These are phyloP conservation scores for Atherinosoma microstoma DNA, from an alignment of 2,797 vertebrate genomes.

Conservation along the genomic window DNA sequence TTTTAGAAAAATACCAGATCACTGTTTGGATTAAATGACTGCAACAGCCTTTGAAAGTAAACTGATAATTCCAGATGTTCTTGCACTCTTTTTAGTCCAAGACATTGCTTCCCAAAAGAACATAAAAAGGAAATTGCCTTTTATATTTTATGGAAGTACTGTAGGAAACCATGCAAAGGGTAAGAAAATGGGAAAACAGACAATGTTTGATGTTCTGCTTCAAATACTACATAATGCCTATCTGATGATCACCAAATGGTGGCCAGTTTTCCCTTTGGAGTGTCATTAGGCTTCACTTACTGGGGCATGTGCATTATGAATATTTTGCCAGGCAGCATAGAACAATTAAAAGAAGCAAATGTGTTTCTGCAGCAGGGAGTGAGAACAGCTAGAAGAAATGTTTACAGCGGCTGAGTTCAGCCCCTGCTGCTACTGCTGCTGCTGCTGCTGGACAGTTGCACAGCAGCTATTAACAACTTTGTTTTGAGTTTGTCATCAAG, in stretches of 20 bases:
- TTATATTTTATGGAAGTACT: not conserved
- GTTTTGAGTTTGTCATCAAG: slow-evolving; percentile 21
- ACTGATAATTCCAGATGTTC: not conserved
- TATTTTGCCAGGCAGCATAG: slow-evolving; percentile 27
- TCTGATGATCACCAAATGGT: slow-evolving; percentile 20
- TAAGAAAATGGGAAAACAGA: not conserved
- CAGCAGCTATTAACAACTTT: slow-evolving; percentile 28
- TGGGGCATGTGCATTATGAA: slow-evolving; percentile 1
- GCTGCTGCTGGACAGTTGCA: slow-evolving; percentile 27
- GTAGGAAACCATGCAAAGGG: slow-evolving; percentile 2
- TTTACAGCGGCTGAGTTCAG: slow-evolving; percentile 28
- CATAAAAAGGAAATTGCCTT: not conserved
- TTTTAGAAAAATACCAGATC: slow-evolving; percentile 8
- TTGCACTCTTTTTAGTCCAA: not conserved
- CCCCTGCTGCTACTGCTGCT: slow-evolving; percentile 13
- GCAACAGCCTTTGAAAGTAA: slow-evolving; percentile 10
- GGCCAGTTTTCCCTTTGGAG: slow-evolving; percentile 36
- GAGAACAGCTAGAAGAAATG: slow-evolving; percentile 18
- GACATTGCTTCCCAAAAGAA: not conserved
- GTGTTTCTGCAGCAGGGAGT: slow-evolving; percentile 18
- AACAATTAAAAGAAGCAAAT: slow-evolving; percentile 30
- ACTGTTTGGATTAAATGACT: slow-evolving; percentile 20
- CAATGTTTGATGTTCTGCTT: slow-evolving; percentile 10
- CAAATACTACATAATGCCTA: not conserved
- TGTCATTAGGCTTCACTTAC: slow-evolving; percentile 37